A percentile compares a stretch with the other conserved stretches of the same genome.
Evolutionary conservation across 2,888 invertebrate genomes (phyloP).

Genomic region (Cryptophagus acutangulus): DNA sequence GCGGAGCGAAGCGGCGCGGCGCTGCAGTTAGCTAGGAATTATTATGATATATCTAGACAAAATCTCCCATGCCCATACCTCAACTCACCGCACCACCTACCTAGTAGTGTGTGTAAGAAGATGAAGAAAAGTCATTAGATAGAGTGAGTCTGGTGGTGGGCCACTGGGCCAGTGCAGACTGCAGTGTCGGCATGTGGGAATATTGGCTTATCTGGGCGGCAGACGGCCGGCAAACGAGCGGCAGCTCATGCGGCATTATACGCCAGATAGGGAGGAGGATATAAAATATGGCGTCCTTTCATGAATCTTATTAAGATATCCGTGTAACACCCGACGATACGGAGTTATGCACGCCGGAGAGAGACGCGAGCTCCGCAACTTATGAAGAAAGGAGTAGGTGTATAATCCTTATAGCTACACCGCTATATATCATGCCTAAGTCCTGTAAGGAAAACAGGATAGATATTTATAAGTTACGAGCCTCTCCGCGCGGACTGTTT

Average conservation of each 20-base stretch:
- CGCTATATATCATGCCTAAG: slow-evolving; percentile 50
- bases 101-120: too few relatives aligned
- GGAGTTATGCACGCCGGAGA: slow-evolving; percentile 41
- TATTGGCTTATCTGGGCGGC: slow-evolving; percentile 39
- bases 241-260: slow-evolving; percentile 45
- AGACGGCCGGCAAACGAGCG: slow-evolving; percentile 33
- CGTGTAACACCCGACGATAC: slow-evolving; percentile 55
- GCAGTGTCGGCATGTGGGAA: slow-evolving; percentile 19
- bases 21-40: slow-evolving; percentile 50
- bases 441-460: slow-evolving; percentile 52
- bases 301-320: slow-evolving; percentile 80
- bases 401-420: slow-evolving; percentile 52
- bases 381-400: slow-evolving; percentile 54
- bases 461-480: slow-evolving; percentile 51
- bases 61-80: too few relatives aligned
- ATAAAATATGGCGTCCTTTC: slow-evolving; percentile 80
- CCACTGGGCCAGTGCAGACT: too few relatives aligned
- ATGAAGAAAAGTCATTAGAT: slow-evolving; percentile 47
- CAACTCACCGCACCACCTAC: slow-evolving; percentile 33
- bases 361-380: slow-evolving; percentile 46
- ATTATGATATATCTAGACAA: slow-evolving; percentile 53
- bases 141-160: slow-evolving; percentile 9
- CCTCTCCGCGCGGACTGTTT: slow-evolving; percentile 44
- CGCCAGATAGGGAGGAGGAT: slow-evolving; percentile 56
- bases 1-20: slow-evolving; percentile 27